Base-by-base conservation (phyloP, 2,113 vertebrate genomes). In the Empidonax alnorum region DNA sequence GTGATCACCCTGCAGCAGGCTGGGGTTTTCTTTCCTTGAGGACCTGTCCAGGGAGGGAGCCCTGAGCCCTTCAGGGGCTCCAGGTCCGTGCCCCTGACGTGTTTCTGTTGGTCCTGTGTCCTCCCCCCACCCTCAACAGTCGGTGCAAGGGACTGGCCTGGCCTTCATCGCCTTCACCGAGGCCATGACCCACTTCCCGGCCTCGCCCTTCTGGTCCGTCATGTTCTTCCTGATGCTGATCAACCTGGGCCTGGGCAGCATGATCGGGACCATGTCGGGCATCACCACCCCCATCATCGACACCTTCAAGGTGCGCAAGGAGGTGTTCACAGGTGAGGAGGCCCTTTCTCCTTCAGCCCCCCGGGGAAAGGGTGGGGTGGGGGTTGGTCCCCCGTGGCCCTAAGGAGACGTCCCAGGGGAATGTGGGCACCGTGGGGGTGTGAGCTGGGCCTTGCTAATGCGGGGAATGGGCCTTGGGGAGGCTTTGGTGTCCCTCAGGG, bases 181-280 rank as follows among this genome's bases (percentile, higher is more conserved):
- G 97, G 99, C 99, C 96, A 99, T 99, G 99, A 99, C 99, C 3
- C 99, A 99, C 94, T 99, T 99, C 90, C 99, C 99, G 0, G 99
- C 97, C 61, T 99, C 99, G 11, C 99, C 99, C 0, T 99, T 99
- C 96, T 99, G 99, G 99, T 99, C 99, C 0, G 99, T 99, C 96
- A 99, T 99, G 99, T 99, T 99, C 98, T 99, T 99, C 98, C 97
- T 99, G 97, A 99, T 99, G 99, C 97, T 99, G 71, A 99, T 99
- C 94, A 99, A 99, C 97, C 97, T 99, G 97, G 99, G 99, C 31
- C 91, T 99, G 97, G 99, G 99, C 21, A 99, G 99, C 96, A 99
- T 99, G 99, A 99, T 99, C 1, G 99, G 99, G 66, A 99, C 99
- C 95, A 99, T 99, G 99, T 99, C 99, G 0, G 99, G 99, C 87